phyloP scores from a whole-genome alignment of 2,797 vertebrate genomes.

The Hippopotamyrus pictus region DNA sequence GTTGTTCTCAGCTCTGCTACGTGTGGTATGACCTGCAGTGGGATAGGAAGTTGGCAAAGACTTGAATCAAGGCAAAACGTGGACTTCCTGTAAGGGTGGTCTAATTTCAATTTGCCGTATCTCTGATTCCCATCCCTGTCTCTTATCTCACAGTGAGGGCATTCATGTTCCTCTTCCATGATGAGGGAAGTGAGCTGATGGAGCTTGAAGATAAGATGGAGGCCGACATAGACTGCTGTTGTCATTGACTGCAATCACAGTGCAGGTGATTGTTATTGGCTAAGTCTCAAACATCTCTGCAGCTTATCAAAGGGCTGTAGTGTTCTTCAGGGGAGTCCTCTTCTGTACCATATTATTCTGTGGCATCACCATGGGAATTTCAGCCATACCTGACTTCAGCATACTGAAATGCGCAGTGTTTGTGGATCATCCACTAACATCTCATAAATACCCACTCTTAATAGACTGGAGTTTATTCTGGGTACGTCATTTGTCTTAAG shows the following conservation, averaged over 20 bases:
- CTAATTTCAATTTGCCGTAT: not conserved
- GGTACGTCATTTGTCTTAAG: not conserved
- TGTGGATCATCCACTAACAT: not conserved
- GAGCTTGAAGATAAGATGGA: not conserved
- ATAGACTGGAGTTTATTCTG: not conserved
- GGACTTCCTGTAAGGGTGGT: not conserved
- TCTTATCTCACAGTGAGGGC: not conserved
- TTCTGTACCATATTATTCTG: not conserved
- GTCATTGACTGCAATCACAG: not conserved
- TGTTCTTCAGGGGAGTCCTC: not conserved
- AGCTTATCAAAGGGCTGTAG: not conserved
- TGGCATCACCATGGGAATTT: not conserved
- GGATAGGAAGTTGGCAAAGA: not conserved
- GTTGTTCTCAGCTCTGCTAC: not conserved
- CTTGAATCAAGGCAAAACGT: not conserved
- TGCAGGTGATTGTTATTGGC: not conserved
- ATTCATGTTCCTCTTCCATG: constrained; percentile 6
- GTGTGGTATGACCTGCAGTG: not conserved
- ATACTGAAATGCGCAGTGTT: not conserved
- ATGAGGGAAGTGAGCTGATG: not conserved
- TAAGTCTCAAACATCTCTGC: not conserved
- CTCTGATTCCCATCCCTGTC: not conserved
- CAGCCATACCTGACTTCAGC: not conserved
- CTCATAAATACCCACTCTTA: not conserved
- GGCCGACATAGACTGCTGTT: not conserved